Evolutionary conservation across 2,888 invertebrate genomes (phyloP), one percentile per base, ranked within the genome.

Genomic region (Tethea ocularis): DNA sequence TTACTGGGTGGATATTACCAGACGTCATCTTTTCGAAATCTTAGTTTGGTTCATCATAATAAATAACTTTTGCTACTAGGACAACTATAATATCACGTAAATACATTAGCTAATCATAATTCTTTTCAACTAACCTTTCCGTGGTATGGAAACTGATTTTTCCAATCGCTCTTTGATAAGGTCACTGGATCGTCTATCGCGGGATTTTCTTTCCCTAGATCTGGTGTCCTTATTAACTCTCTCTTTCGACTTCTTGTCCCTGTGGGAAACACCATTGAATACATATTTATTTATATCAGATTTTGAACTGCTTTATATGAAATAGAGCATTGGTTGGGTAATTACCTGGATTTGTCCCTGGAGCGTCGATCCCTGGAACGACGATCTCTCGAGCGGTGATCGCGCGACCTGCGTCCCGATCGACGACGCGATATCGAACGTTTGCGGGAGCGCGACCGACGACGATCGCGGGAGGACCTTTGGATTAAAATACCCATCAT

Each of bases 191-290:
- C 91, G 85, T 61, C 91, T 84, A 3, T 92, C 91, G 20, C 94
- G 91, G 63, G 93, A 93, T 64, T 93, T 93, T 60, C 91, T 85
- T 51, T 94, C 94, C 51, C 88, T 85, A 4, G 91, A 90, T 67
- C 87, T 82, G 61, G 86, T 84, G 24, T 89, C 89, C 68, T 86
- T 88, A 26, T 74, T 67, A 11, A 73, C 73, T 22, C 93, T 88
- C 65, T 91, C 94, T 71, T 87, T 90, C 61, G 93, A 93, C 78
- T 81, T 88, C 72, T 80, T 92, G 74, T 89, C 93, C 85, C 88
- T 89, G 66, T 61, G 57, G 52, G 6, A 58, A 66, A 51, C 52
- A 51, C 58, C 7, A 33, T 33, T 2, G 33, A 13, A 13, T 33
- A 2, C 2, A 13, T 13, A 5, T 41, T 13, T 4, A 41, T 26